Conservation (phyloP, 2,888 invertebrate species). For the Tribolium freemani region DNA sequence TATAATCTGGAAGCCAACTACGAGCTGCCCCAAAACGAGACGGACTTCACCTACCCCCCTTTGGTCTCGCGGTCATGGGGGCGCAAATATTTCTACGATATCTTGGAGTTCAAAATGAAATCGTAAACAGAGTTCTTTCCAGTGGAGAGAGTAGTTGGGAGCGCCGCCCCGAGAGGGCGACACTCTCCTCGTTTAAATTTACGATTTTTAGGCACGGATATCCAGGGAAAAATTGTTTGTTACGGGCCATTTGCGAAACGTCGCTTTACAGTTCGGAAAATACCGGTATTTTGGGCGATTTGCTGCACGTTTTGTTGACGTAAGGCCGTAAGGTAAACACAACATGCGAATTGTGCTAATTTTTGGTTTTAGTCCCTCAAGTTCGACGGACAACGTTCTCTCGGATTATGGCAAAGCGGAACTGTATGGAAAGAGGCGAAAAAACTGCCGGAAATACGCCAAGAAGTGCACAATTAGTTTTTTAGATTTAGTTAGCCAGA, state of each 20-base stretch:
- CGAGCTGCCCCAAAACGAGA: conserved; percentile 72
- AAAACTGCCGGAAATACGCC: conserved; percentile 70
- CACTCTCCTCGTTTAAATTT: not conserved
- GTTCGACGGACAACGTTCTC: conserved; percentile 67
- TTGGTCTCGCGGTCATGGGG: conserved; percentile 51
- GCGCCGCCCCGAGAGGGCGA: not conserved
- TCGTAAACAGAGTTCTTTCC: conserved; percentile 49
- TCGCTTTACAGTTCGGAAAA: conserved; percentile 60
- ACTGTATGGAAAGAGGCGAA: conserved; percentile 59
- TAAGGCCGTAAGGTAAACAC: conserved; percentile 46
- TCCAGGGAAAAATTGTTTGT: conserved; percentile 77
- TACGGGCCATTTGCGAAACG: conserved; percentile 82
- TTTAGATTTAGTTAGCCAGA: conserved; percentile 69
- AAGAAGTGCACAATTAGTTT: conserved; percentile 71
- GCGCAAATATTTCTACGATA: conserved; percentile 56
- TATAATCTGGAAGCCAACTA: conserved; percentile 83
- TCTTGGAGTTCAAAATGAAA: conserved; percentile 58
- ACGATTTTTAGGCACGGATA: conserved; percentile 72
- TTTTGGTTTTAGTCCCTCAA: conserved; percentile 73
- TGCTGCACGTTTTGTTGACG: conserved; percentile 59
- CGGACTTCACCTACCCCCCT: conserved; percentile 58
- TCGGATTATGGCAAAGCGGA: conserved; percentile 56
- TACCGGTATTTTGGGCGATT: conserved; percentile 59
- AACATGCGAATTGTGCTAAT: conserved; percentile 27
- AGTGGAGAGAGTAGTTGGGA: not conserved